A percentile compares a stretch with the other conserved stretches of the same genome.
Conservation (phyloP, 2,797 vertebrate genomes). For the Thamnophis elegans region DNA sequence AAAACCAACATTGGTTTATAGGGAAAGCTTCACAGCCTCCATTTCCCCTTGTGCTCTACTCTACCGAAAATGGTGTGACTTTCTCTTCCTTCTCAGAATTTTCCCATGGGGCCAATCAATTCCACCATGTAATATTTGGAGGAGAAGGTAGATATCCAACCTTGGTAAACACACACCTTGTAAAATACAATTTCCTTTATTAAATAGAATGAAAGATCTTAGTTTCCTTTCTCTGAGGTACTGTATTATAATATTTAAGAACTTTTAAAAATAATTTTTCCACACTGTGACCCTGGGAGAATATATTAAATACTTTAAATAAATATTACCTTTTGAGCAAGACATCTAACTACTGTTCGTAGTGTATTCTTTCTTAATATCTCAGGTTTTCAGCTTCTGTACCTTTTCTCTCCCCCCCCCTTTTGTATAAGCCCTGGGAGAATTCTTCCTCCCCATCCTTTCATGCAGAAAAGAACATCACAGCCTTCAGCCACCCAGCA, state of each 20-base stretch:
- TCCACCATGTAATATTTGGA: not conserved
- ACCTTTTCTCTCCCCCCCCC: constrained; percentile 50
- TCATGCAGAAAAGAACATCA: constrained; percentile 65
- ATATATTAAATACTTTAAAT: not conserved
- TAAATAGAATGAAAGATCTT: not conserved
- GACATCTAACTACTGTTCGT: not conserved
- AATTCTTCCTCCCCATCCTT: constrained; percentile 55
- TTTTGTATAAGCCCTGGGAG: constrained; percentile 70
- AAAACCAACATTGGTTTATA: not conserved
- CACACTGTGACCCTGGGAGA: not conserved
- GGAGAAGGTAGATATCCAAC: not conserved
- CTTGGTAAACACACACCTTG: not conserved
- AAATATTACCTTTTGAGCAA: constrained; percentile 8
- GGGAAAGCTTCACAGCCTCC: not conserved
- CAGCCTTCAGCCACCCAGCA: constrained; percentile 66
- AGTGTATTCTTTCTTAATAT: constrained; percentile 43
- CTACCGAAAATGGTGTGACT: not conserved
- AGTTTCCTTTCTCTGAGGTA: not conserved
- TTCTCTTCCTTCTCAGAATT: not conserved
- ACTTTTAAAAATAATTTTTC: not conserved
- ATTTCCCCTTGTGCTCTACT: not conserved
- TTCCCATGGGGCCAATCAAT: not conserved
- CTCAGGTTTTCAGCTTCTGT: constrained; percentile 67
- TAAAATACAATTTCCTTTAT: not conserved
- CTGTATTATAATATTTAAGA: not conserved